A percentile compares a stretch with the other conserved stretches of the same genome.
Conservation (phyloP, 2,888 invertebrate genomes). For the Lasiommata megera region DNA sequence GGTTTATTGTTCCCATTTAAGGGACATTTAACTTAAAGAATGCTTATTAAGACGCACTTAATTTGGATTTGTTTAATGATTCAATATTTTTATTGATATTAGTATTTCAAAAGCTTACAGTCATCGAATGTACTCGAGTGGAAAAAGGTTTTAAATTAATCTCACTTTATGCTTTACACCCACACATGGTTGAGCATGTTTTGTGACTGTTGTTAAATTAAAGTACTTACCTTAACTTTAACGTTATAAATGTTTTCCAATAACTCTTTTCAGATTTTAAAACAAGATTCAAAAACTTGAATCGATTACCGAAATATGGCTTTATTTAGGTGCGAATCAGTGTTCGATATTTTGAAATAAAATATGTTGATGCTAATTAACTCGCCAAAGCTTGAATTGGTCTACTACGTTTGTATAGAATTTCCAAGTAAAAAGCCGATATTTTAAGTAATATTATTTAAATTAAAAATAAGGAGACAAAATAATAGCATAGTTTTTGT, state of each 20-base stretch:
- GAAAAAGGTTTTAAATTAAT: slow-evolving; percentile 19
- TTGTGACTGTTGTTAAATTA: slow-evolving; percentile 12
- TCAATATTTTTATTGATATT: background rate
- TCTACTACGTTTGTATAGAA: too few species aligned
- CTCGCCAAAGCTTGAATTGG: too few species aligned
- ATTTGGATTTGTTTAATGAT: background rate
- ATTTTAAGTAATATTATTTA: too few species aligned
- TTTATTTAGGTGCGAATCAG: background rate
- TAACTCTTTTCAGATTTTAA: background rate
- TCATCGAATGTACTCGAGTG: slow-evolving; percentile 12
- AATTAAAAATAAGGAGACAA: too few species aligned
- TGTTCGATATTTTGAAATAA: background rate
- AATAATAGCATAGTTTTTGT: too few species aligned
- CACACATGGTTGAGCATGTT: slow-evolving; percentile 10
- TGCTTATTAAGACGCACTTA: background rate
- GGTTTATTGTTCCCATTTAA: background rate
- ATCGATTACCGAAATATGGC: background rate
- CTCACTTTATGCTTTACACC: slow-evolving; percentile 8
- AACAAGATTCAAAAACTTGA: background rate
- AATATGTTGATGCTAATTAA: too few species aligned
- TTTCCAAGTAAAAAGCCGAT: too few species aligned
- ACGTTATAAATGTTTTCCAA: slow-evolving; percentile 6
- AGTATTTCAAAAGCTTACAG: slow-evolving; percentile 18
- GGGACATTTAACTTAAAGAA: background rate
- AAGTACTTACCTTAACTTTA: slow-evolving; percentile 12